Evolutionary conservation across 1,140 invertebrate genomes (phyloP), one percentile per base, ranked within the genome.

Genomic region (Calosoma granatense): DNA sequence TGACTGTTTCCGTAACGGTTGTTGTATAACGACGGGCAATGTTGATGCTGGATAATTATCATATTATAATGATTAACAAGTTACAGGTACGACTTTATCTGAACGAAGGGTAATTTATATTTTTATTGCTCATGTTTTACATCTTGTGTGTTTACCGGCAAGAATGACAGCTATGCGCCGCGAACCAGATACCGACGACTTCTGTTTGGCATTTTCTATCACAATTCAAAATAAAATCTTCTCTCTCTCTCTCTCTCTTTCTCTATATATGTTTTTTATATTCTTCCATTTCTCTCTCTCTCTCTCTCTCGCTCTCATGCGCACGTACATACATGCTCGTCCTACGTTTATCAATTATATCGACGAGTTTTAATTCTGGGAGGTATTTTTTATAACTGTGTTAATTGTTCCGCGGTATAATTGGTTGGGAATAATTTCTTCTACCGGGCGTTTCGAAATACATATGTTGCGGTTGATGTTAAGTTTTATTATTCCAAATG

Each of bases 311-410:
- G n/a, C 26, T 36, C 26, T 9, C n/a, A 36, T 36, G n/a, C n/a
- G n/a, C n/a, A n/a, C n/a, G n/a, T n/a, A n/a, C n/a, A n/a, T n/a
- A n/a, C n/a, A n/a, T n/a, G n/a, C n/a, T n/a, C n/a, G 17, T 47
- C 17, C 15, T 9, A 12, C 41, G 9, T 47, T 47, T 47, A 47
- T 47, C 41, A 47, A 12, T 47, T 47, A 36, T 36, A 36, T 36
- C 26, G 26, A 36, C 26, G 26, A n/a, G 26, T n/a, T 36, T 36
- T 17, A 6, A 17, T 17, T 47, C 41, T 47, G 41, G 41, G 41
- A 47, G 41, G 41, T 47, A 47, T 47, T 47, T 47, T 47, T 47
- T 47, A 47, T 47, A 47, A 47, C 41, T 47, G 41, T 47, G 41
- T 47, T 47, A 47, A 47, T 47, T 47, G 41, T 47, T 47, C 15